phyloP scores from a whole-genome alignment of 2,888 invertebrate genomes.

The Gandaritis pyraliata region DNA sequence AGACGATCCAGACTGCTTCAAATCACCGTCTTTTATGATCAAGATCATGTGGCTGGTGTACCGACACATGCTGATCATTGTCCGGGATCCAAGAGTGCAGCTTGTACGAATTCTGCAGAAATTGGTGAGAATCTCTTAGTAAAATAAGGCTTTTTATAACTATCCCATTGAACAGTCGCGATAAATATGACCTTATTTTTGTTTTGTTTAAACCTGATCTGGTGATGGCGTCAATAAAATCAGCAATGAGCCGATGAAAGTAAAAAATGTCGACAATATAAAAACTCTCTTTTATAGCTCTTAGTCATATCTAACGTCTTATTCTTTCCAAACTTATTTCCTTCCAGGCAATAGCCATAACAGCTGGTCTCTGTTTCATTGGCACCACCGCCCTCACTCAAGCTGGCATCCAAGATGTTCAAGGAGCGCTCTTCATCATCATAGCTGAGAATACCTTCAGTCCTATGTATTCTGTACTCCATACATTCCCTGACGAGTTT shows the following conservation, averaged over 20 bases:
- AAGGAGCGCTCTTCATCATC: constrained; percentile 94
- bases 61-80: constrained; percentile 88
- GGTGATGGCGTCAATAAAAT: too few relatives aligned
- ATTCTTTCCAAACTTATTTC: not conserved
- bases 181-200: too few relatives aligned
- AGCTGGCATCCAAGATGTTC: constrained; percentile 93
- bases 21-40: constrained; percentile 87
- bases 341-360: constrained; percentile 86
- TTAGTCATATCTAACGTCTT: too few relatives aligned
- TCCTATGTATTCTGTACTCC: constrained; percentile 95
- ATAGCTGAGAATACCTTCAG: constrained; percentile 96
- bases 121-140: constrained; percentile 85
- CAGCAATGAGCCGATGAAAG: too few relatives aligned
- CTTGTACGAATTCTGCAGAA: constrained; percentile 91
- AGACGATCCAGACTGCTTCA: constrained; percentile 60
- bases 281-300: too few relatives aligned
- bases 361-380: constrained; percentile 93
- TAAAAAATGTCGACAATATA: too few relatives aligned
- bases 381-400: constrained; percentile 90
- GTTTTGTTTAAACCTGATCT: too few relatives aligned
- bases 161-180: too few relatives aligned
- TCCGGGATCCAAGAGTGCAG: constrained; percentile 93
- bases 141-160: too few relatives aligned
- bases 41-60: constrained; percentile 91
- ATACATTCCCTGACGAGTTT: constrained; percentile 91